Percentiles rank a stretch among this genome's conserved stretches.
phyloP scores from a whole-genome alignment of 2,888 invertebrate species.

The Pilophorus perplexus region DNA sequence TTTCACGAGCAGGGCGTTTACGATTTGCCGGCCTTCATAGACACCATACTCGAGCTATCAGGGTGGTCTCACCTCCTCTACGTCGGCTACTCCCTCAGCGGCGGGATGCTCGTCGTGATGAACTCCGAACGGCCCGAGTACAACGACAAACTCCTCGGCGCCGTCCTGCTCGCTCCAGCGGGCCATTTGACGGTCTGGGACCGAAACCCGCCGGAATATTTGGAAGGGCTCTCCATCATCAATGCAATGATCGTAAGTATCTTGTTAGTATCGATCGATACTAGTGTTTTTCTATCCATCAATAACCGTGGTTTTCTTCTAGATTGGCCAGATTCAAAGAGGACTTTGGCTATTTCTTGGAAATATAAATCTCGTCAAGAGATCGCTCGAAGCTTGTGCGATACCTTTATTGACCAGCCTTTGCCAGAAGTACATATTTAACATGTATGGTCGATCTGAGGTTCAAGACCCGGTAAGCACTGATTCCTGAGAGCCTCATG shows the following conservation, averaged over 20 bases:
- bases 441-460: conserved; percentile 8
- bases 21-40: conserved; percentile 28
- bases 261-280: too few species aligned
- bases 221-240: neutral
- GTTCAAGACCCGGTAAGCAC: neutral
- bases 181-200: conserved; percentile 10
- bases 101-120: conserved; percentile 20
- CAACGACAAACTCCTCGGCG: conserved; percentile 21
- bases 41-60: neutral
- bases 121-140: conserved; percentile 25
- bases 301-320: too few species aligned
- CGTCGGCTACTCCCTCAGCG: conserved; percentile 27
- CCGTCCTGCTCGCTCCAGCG: conserved; percentile 8
- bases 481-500: too few species aligned
- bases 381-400: neutral
- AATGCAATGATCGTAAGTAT: neutral
- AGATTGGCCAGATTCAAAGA: neutral
- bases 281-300: too few species aligned
- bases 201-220: neutral
- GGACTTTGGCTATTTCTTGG: neutral
- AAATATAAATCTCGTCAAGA: conserved; percentile 1
- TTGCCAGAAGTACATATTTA: neutral
- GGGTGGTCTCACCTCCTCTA: conserved; percentile 7
- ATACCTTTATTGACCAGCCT: neutral
- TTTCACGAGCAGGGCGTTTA: conserved; percentile 31